Evolutionary conservation across 2,888 invertebrate genomes (phyloP), one percentile per base, ranked within the genome.

Genomic region (Orthosia cruda): DNA sequence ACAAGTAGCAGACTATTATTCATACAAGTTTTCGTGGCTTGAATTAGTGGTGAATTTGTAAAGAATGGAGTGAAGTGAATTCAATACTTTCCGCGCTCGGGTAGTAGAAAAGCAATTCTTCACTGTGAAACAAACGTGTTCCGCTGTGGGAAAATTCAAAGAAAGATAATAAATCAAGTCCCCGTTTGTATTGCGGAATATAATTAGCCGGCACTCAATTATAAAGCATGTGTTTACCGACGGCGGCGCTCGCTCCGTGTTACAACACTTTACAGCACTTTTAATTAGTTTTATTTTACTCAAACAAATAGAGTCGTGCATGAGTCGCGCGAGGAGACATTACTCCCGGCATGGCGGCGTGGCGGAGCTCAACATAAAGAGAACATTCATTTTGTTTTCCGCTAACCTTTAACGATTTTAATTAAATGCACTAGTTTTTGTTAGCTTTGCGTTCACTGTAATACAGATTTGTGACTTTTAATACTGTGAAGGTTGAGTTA

Each of bases 201-300:
- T 73, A 86, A 84, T 84, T 83, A 86, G 71, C 50, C 55, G 54
- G 66, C 71, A 74, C 80, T 86, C 74, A 83, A 77, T 85, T 83
- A 83, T 80, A 71, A 80, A 74, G 71, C 72, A 66, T 72, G 84
- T 77, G 74, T 78, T 85, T 74, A 82, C 67, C 23, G 58, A 9
- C 13, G 50, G 58, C 40, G 63, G 58, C 50, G 40, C 58, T 72
- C 82, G 66, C 82, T 78, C 74, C 66, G 69, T 67, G 71, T 70
- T 67, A 73, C 63, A 79, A 65, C 65, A 67, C 63, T 74, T 68
- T 65, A 58, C 59, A 61, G 59, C 55, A 65, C 50, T 86, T 84
- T 78, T 77, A 80, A 87, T 86, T 85, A 79, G 74, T 85, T 88
- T 87, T 83, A 85, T 83, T 86, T 74, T 71, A 74, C 71, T 77